A percentile compares a stretch with the other conserved stretches of the same genome.
Conservation (phyloP, 2,888 invertebrate species). For the Cryptophagus acutangulus region DNA sequence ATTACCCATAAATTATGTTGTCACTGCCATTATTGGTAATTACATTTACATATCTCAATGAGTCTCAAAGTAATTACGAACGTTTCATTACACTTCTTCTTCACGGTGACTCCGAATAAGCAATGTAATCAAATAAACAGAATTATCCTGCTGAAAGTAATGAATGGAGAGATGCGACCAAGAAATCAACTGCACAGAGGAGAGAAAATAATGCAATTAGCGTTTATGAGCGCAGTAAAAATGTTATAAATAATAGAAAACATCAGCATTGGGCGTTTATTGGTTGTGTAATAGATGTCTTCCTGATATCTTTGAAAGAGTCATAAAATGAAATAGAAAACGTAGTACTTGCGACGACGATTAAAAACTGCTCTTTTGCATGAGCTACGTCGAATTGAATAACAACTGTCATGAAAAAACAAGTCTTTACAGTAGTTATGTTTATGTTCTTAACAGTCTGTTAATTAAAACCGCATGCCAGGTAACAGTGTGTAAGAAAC, state of each 20-base stretch:
- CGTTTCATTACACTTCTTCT: constrained; percentile 3
- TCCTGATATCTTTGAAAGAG: constrained; percentile 1
- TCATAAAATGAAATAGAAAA: neutral
- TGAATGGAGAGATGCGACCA: no score
- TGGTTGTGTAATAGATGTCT: no score
- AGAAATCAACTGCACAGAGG: no score
- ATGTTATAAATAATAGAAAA: no score
- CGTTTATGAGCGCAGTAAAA: no score
- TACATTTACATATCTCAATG: constrained; percentile 9
- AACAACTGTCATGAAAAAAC: constrained; percentile 1
- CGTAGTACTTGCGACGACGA: no score
- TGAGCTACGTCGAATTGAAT: neutral
- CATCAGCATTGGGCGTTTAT: no score
- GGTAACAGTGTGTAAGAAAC: constrained; percentile 2
- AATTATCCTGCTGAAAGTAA: no score
- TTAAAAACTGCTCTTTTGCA: neutral
- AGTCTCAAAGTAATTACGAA: constrained; percentile 1
- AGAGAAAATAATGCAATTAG: no score
- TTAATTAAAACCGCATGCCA: constrained; percentile 1
- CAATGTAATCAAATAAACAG: no score
- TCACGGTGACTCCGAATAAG: no score
- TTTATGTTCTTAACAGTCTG: constrained; percentile 1
- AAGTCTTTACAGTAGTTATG: constrained; percentile 1
- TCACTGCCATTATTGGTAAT: constrained; percentile 9
- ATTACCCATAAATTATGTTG: constrained; percentile 7